Conservation (phyloP, 2,797 vertebrate genomes). For the Carapus acus region DNA sequence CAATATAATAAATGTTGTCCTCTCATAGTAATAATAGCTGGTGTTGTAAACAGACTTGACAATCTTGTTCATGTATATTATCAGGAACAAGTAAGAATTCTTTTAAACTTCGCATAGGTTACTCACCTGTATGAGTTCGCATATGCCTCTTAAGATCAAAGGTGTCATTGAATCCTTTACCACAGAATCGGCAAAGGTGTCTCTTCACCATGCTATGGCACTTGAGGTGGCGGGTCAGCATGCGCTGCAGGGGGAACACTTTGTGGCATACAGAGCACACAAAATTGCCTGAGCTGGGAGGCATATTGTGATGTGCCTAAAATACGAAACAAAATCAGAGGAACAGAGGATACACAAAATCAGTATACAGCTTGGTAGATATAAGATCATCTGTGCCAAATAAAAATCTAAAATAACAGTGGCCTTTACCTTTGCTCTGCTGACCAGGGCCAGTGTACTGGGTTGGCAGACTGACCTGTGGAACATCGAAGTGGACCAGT, state of each 20-base stretch:
- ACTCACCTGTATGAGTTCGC: slow-evolving; percentile 70
- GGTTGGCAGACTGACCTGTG: slow-evolving; percentile 46
- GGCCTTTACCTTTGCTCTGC: slow-evolving; percentile 64
- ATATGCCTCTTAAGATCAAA: slow-evolving; percentile 90
- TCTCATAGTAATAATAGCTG: no score
- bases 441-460: slow-evolving; percentile 41
- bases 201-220: slow-evolving; percentile 84
- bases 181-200: slow-evolving; percentile 79
- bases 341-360: no score
- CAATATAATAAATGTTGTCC: no score
- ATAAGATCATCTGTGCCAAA: no score
- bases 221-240: slow-evolving; percentile 86
- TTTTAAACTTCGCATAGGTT: no score
- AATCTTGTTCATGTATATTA: no score
- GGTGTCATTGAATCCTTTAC: slow-evolving; percentile 89
- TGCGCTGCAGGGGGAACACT: slow-evolving; percentile 82
- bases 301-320: slow-evolving; percentile 44
- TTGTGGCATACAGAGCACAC: slow-evolving; percentile 80
- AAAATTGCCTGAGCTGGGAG: slow-evolving; percentile 58
- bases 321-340: slow-evolving; percentile 2
- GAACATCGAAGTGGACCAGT: slow-evolving; percentile 57
- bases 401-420: no score
- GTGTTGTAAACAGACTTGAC: no score
- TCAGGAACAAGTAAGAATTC: no score
- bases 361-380: no score